Evolutionary conservation across 2,113 vertebrate species (phyloP), one percentile per base, ranked within the genome.

Genomic region (Oncorhynchus nerka): DNA sequence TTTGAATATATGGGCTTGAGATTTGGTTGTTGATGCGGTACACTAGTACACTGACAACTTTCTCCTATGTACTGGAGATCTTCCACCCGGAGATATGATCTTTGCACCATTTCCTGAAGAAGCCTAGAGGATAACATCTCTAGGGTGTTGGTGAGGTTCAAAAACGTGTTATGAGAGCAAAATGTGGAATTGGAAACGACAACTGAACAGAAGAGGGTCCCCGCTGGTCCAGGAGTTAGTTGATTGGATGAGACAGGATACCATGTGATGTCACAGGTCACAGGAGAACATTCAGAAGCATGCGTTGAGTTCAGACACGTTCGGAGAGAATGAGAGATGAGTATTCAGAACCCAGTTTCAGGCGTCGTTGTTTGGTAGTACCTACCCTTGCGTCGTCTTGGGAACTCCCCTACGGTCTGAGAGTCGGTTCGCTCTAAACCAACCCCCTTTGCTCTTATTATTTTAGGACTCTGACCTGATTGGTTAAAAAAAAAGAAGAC

Each of bases 381-480:
- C 98, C 93, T 99, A 99, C 98, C 97, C 96, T 99, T 99, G 75
- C 92, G 92, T 93, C 96, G 96, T 96, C 96, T 94, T 86, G 95
- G 91, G 94, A 98, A 97, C 92, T 98, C 98, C 94, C 97, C 97
- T 97, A 99, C 88, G 95, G 97, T 99, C 97, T 99, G 97, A 94
- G 98, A 99, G 95, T 98, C 98, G 90, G 96, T 98, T 97, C 97
- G 96, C 95, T 97, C 97, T 97, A 99, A 97, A 96, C 95, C 94
- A 91, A 96, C 95, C 91, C 94, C 94, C 94, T 98, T 98, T 95
- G 95, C 94, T 96, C 97, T 97, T 97, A 98, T 95, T 96, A 97
- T 96, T 98, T 97, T 99, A 95, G 98, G 98, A 92, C 98, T 99
- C 90, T 99, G 97, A 99, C 97, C 97, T 99, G 96, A 97, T 98